These are phyloP conservation scores for Masticophis lateralis DNA, from an alignment of 2,797 vertebrate genomes.

Conservation along the genomic window DNA sequence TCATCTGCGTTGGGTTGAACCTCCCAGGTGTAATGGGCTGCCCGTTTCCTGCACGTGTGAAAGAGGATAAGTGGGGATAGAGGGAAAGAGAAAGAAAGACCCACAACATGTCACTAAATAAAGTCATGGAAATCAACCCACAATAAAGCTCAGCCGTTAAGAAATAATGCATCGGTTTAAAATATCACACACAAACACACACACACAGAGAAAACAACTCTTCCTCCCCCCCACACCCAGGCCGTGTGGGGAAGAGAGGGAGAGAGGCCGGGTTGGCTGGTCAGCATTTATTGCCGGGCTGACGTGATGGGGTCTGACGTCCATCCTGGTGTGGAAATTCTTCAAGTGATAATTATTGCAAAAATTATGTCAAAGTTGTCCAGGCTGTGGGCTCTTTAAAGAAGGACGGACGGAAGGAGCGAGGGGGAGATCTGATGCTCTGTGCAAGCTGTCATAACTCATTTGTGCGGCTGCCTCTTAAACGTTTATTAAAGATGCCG, in stretches of 20 bases:
- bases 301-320: conserved; percentile 90
- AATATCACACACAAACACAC: neutral
- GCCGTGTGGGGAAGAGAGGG: conserved; percentile 38
- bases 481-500: conserved; percentile 95
- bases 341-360: conserved; percentile 97
- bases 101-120: neutral
- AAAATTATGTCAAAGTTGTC: conserved; percentile 96
- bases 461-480: conserved; percentile 94
- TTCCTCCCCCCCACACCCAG: neutral
- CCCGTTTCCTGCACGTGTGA: conserved; percentile 81
- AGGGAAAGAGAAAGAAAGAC: neutral
- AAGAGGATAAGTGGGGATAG: conserved; percentile 45
- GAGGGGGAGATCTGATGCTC: conserved; percentile 79
- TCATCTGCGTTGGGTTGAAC: conserved; percentile 85
- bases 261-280: conserved; percentile 81
- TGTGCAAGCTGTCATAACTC: conserved; percentile 93
- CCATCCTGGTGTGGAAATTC: conserved; percentile 86
- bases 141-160: conserved; percentile 17
- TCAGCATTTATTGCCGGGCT: conserved; percentile 83
- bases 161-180: conserved; percentile 33
- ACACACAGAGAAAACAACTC: neutral
- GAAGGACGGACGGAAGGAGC: conserved; percentile 87
- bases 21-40: conserved; percentile 76
- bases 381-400: conserved; percentile 84
- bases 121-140: conserved; percentile 28